phyloP scores from a whole-genome alignment of 2,888 invertebrate species.

The Eucera pruinosa region DNA sequence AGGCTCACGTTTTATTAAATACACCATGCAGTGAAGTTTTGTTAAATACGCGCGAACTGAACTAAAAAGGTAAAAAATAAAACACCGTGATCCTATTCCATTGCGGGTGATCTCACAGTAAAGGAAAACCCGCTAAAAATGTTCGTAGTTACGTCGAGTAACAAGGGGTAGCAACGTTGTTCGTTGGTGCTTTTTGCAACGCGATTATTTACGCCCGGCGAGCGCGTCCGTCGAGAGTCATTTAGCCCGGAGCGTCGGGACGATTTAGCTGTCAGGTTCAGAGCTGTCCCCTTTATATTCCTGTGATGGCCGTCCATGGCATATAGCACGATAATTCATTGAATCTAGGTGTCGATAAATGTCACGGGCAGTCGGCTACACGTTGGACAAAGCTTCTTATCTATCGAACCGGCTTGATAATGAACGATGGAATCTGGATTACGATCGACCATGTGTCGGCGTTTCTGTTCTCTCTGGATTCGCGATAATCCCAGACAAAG shows the following conservation, averaged over 20 bases:
- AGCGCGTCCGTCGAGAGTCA: conserved; percentile 46
- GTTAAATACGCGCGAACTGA: too few species aligned
- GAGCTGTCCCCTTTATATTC: conserved; percentile 30
- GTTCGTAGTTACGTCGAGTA: neutral
- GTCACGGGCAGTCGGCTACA: conserved; percentile 39
- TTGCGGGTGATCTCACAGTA: neutral
- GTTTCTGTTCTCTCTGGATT: conserved; percentile 9
- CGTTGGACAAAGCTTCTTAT: conserved; percentile 54
- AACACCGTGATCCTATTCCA: too few species aligned
- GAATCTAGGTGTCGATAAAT: conserved; percentile 60
- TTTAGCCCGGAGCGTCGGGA: conserved; percentile 24
- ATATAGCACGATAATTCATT: conserved; percentile 51
- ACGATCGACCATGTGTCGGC: neutral
- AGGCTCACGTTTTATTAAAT: neutral
- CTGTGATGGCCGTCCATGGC: conserved; percentile 30
- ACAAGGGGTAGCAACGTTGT: conserved; percentile 9
- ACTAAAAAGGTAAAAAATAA: too few species aligned
- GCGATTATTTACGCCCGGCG: conserved; percentile 48
- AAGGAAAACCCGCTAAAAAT: neutral
- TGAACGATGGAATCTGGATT: conserved; percentile 30
- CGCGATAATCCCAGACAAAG: conserved; percentile 22
- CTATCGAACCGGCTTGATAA: conserved; percentile 29
- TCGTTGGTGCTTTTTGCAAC: conserved; percentile 24
- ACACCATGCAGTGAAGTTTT: too few species aligned
- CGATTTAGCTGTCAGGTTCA: conserved; percentile 59